phyloP scores from a whole-genome alignment of 2,113 vertebrate genomes.

The Herpailurus yagouaroundi region DNA sequence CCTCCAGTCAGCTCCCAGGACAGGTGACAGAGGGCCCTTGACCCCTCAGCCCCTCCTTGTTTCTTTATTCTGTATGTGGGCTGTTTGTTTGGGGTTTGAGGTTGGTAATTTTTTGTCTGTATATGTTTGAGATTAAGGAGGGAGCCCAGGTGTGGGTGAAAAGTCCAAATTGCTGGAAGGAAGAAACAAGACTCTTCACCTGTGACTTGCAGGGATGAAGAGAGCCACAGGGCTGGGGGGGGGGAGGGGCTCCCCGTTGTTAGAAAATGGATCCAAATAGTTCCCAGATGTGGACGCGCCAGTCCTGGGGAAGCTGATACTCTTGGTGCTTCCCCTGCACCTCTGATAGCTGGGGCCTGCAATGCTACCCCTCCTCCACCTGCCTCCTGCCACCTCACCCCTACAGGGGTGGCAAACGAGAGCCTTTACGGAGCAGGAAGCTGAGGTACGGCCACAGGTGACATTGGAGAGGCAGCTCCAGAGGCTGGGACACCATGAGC shows the following conservation, averaged over 20 bases:
- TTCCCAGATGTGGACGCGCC: neutral
- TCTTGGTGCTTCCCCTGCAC: neutral
- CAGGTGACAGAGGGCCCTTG: neutral
- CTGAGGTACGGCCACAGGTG: neutral
- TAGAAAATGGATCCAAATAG: neutral
- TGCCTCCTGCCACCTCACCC: fast-evolving
- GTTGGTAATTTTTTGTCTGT: neutral
- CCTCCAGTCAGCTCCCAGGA: neutral
- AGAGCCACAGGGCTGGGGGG: fast-evolving
- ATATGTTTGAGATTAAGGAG: neutral
- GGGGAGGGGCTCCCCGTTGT: neutral
- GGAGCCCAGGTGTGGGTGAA: neutral
- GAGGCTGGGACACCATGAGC: neutral
- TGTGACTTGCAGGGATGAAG: neutral
- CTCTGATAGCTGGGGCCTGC: fast-evolving
- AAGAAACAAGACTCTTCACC: neutral
- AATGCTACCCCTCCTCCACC: neutral
- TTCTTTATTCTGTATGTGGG: neutral
- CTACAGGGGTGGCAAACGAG: neutral
- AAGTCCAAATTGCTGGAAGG: neutral
- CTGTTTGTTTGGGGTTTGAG: neutral
- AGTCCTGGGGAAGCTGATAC: neutral
- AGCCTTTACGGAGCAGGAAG: neutral
- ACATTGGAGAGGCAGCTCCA: neutral
- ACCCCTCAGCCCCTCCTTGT: neutral